Percentiles rank a stretch among this genome's conserved stretches.
These are phyloP conservation scores for Psammodynastes pulverulentus DNA, from an alignment of 2,113 vertebrate species.

Conservation along the genomic window DNA sequence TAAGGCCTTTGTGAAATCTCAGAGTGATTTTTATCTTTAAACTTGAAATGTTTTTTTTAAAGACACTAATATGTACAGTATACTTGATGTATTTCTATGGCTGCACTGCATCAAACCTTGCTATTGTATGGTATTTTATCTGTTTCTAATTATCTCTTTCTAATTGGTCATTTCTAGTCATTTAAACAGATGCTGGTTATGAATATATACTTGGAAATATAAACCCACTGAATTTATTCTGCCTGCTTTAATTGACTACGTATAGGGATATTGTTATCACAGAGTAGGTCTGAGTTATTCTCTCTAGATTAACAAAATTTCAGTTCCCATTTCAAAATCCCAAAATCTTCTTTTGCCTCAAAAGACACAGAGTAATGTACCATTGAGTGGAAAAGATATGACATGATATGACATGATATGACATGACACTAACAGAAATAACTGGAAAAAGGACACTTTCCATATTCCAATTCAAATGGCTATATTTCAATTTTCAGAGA, in stretches of 20 bases:
- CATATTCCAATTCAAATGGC: background rate
- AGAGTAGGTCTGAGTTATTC: background rate
- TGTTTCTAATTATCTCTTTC: background rate
- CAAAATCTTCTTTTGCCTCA: background rate
- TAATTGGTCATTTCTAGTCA: background rate
- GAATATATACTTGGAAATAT: background rate
- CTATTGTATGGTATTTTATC: background rate
- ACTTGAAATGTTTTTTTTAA: background rate
- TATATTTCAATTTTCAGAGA: constrained; percentile 2
- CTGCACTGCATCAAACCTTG: background rate
- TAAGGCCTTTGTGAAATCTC: background rate
- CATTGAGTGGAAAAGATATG: background rate
- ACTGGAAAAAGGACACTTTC: background rate
- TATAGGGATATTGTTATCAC: background rate
- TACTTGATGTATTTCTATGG: background rate
- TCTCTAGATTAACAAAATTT: background rate
- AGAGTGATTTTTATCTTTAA: background rate
- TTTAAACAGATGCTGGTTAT: background rate
- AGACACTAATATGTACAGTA: background rate
- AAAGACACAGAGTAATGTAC: background rate
- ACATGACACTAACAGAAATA: background rate
- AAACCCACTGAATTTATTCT: background rate
- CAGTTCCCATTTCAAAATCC: background rate
- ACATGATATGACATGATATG: background rate
- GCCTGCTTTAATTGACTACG: background rate